Percentiles rank a stretch among this genome's conserved stretches.
Evolutionary conservation across 2,797 vertebrate genomes (phyloP).

Genomic region (Lepilemur ruficaudatus): DNA sequence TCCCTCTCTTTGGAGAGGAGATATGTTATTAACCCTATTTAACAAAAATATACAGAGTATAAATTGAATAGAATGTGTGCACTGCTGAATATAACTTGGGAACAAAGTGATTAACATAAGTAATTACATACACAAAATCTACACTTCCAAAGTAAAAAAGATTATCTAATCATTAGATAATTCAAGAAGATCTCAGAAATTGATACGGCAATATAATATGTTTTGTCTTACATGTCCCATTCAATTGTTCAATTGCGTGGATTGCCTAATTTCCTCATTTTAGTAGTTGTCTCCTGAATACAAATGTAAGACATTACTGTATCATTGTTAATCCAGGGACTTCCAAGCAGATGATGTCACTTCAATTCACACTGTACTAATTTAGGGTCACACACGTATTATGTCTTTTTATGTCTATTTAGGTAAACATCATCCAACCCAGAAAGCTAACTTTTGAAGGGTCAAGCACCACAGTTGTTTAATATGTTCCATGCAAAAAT

Average conservation of each 20-base stretch:
- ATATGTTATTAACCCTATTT: conserved; percentile 41
- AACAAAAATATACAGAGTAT: conserved; percentile 1
- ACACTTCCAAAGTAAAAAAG: conserved; percentile 17
- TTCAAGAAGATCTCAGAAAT: conserved; percentile 10
- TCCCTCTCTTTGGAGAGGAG: neutral
- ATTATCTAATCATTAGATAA: conserved; percentile 40
- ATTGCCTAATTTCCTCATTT: neutral
- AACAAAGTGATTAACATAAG: neutral
- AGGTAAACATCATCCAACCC: neutral
- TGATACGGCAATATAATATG: neutral
- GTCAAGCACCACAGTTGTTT: neutral
- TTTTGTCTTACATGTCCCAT: conserved; percentile 13
- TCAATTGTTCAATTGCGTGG: neutral
- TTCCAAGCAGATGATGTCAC: neutral
- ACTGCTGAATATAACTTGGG: neutral
- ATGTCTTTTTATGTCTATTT: neutral
- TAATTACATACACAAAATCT: conserved; percentile 25
- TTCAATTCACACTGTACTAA: neutral
- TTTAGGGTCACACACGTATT: neutral
- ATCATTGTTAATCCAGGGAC: neutral
- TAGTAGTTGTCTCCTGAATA: neutral
- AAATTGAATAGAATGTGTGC: neutral
- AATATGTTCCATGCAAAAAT: neutral
- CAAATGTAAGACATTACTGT: neutral
- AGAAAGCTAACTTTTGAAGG: neutral